Evolutionary conservation across 64 coral and sea anemone species (phyloP), one percentile per base, ranked within the genome.

Genomic region (Pocillopora damicornis): DNA sequence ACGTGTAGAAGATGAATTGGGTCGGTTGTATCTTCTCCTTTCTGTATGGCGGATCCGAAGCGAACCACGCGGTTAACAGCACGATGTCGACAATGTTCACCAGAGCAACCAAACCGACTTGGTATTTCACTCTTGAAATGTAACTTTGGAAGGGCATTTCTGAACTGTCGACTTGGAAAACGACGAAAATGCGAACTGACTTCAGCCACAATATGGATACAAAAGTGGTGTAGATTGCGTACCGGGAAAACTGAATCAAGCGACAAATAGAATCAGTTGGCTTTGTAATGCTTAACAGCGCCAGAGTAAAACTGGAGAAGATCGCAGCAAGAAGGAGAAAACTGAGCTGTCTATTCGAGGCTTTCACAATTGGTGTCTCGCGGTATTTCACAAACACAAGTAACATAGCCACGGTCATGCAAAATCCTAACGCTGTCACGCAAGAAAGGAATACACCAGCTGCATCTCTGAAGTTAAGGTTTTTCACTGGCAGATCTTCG

Each of bases 341-440:
- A 57, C 81, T 84, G 0, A 84, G 81, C 66, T 84, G 61, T n/a
- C 42, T 64, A 62, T 84, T 84, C 5, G 61, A 67, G 13, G 61
- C 81, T 84, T 84, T 82, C 9, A 84, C 81, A 72, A 84, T 72
- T 7, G 81, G 34, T 14, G 81, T 84, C 61, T 84, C 25, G 60
- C 66, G 61, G 42, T 84, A 72, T 15, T 72, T 84, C 34, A 84
- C 26, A 84, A 84, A 84, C 61, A 84, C 62, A 34, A 36, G 7
- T 37, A 79, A 79, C 42, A 20, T 26, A 10, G 16, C 35, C 25
- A 20, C 16, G 15, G 59, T 63, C 18, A 88, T 13, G 15, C 51
- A 35, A 37, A 79, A 56, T 7, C 73, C 87, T 79, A 63, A 18
- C 13, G 13, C 58, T 62, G 87, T 78, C 60, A 88, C 38, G 15